A percentile compares a stretch with the other conserved stretches of the same genome.
Conservation (phyloP, 2,797 vertebrate species). For the Gambelia wislizenii region DNA sequence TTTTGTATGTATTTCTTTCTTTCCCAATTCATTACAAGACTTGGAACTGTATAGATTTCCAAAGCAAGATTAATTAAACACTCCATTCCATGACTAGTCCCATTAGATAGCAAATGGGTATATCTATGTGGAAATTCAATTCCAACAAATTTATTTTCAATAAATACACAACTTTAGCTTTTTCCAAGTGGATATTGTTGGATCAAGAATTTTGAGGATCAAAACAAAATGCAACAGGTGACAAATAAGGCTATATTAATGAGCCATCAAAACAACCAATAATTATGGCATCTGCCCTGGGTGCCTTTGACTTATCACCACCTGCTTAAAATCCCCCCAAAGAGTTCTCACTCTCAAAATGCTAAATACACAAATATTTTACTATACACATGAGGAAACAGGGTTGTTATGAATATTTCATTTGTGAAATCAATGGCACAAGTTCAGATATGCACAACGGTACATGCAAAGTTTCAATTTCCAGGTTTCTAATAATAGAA, state of each 20-base stretch:
- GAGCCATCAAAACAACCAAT: slow-evolving; percentile 35
- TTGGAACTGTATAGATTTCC: too few relatives aligned
- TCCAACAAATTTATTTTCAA: background rate
- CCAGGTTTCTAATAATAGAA: background rate
- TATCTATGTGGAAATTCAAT: too few relatives aligned
- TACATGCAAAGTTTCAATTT: background rate
- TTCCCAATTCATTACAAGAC: too few relatives aligned
- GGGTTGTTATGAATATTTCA: slow-evolving; percentile 24
- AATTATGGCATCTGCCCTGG: slow-evolving; percentile 43
- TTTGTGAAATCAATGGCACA: background rate
- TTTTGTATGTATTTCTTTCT: too few relatives aligned
- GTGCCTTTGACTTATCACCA: slow-evolving; percentile 41
- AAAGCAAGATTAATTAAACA: too few relatives aligned
- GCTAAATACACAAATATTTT: slow-evolving; percentile 37
- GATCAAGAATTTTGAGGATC: slow-evolving; percentile 46
- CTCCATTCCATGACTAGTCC: too few relatives aligned
- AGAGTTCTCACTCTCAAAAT: slow-evolving; percentile 43
- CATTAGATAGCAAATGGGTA: too few relatives aligned
- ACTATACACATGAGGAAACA: slow-evolving; percentile 22
- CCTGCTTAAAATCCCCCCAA: background rate
- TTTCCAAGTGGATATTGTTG: slow-evolving; percentile 15
- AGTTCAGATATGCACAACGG: background rate
- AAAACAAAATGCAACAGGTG: slow-evolving; percentile 35
- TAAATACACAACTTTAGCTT: background rate
- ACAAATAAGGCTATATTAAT: slow-evolving; percentile 39